A percentile compares a stretch with the other conserved stretches of the same genome.
phyloP scores from a whole-genome alignment of 2,888 invertebrate species.

The Volucella bombylans region DNA sequence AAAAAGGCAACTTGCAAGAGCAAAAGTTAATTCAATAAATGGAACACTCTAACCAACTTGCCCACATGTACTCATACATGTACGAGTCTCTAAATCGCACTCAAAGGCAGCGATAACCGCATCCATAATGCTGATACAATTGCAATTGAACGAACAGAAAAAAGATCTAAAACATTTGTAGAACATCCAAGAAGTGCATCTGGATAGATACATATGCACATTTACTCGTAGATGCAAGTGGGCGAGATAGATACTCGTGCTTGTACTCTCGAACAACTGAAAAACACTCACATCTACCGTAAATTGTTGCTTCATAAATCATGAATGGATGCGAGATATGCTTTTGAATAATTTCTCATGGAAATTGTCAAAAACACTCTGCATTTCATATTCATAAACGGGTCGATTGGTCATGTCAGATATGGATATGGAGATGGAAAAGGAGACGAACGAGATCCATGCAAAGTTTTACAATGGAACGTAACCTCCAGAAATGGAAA shows the following conservation, averaged over 20 bases:
- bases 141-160: constrained; percentile 3
- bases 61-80: neutral
- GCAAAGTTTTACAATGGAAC: constrained; percentile 12
- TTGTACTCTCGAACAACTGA: no score
- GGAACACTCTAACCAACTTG: constrained; percentile 32
- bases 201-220: neutral
- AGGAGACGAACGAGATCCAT: constrained; percentile 2
- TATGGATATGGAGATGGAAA: neutral
- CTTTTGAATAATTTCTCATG: constrained; percentile 35
- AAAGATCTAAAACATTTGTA: neutral
- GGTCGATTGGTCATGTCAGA: constrained; percentile 38
- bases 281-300: neutral
- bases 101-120: constrained; percentile 3
- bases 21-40: constrained; percentile 53
- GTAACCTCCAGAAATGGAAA: neutral
- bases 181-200: constrained; percentile 22
- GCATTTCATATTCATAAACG: constrained; percentile 53
- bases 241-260: no score
- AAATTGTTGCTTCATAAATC: constrained; percentile 36
- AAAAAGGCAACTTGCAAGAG: constrained; percentile 21
- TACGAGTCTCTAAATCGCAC: neutral
- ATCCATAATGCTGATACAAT: constrained; percentile 29
- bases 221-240: neutral
- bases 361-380: constrained; percentile 35
- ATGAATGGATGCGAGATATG: constrained; percentile 31